Evolutionary conservation across 1,140 invertebrate species (phyloP), one percentile per base, ranked within the genome.

Genomic region (Potamilus streckersoni): DNA sequence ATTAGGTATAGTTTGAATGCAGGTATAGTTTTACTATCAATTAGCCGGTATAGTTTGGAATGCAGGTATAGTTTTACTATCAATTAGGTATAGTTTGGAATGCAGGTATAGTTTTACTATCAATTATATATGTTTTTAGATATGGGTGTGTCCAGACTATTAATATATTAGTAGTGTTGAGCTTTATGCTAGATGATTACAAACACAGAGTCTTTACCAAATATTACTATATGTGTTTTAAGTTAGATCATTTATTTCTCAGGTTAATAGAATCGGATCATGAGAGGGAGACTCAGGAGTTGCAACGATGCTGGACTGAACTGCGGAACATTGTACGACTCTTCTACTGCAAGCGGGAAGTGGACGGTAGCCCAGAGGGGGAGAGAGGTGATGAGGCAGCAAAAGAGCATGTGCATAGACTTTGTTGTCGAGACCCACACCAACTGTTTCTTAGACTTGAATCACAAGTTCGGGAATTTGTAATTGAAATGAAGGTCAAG

Each of bases 401-500:
- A 13, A 87, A 84, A 72, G 87, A 88, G 49, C 73, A 88, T 20
- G 85, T 90, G 15, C 85, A 87, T 67, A 94, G 93, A 84, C 87
- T 93, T 67, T 92, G 92, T 84, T 88, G 87, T 72, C 91, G 90
- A 78, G 92, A 93, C 86, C 91, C 93, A 59, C 92, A 93, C 82
- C 92, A 93, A 74, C 87, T 94, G 68, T 93, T 92, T 84, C 90
- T 92, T 83, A 91, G 92, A 73, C 83, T 93, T 60, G 92, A 93
- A 73, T 91, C 92, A 67, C 92, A 93, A 78, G 92, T 92, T 12
- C 91, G 92, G 78, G 92, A 93, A 80, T 92, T 93, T 85, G 91
- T 93, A 67, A 91, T 93, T 69, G 92, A 93, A 83, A 91, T 92
- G 72, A 93, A 93, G 87, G 91, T 93, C 78, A 89, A 91, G 74